These are phyloP conservation scores for Galemys pyrenaicus DNA, from an alignment of 2,113 vertebrate genomes.

Conservation along the genomic window DNA sequence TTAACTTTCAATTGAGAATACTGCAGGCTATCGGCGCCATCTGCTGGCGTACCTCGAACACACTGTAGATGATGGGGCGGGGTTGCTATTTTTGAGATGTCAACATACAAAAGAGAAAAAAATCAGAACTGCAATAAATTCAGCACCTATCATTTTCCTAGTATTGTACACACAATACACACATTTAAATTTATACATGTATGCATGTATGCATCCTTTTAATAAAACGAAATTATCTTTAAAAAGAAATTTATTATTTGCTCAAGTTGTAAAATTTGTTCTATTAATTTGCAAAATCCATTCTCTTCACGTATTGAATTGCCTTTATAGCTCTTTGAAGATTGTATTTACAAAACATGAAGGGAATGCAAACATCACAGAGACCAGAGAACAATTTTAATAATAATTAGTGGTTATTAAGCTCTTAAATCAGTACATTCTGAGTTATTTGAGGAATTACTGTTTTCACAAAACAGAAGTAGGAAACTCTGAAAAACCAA, in stretches of 20 bases:
- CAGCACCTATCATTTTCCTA: neutral
- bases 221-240: neutral
- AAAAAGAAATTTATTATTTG: neutral
- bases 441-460: neutral
- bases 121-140: neutral
- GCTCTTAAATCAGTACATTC: neutral
- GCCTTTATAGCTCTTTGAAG: neutral
- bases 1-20: neutral
- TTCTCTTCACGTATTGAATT: neutral
- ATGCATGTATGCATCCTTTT: neutral
- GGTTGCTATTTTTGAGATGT: neutral
- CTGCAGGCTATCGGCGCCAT: neutral
- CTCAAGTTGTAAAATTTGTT: neutral
- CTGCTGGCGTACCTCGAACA: neutral
- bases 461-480: neutral
- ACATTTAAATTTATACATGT: neutral
- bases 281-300: neutral
- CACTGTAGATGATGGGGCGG: neutral
- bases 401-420: neutral
- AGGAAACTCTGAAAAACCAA: neutral
- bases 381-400: neutral
- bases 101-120: neutral
- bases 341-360: neutral
- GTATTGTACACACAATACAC: neutral
- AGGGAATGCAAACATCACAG: neutral